These are phyloP conservation scores for Cichlasoma orientale DNA, from an alignment of 2,797 vertebrate genomes.

Conservation along the genomic window DNA sequence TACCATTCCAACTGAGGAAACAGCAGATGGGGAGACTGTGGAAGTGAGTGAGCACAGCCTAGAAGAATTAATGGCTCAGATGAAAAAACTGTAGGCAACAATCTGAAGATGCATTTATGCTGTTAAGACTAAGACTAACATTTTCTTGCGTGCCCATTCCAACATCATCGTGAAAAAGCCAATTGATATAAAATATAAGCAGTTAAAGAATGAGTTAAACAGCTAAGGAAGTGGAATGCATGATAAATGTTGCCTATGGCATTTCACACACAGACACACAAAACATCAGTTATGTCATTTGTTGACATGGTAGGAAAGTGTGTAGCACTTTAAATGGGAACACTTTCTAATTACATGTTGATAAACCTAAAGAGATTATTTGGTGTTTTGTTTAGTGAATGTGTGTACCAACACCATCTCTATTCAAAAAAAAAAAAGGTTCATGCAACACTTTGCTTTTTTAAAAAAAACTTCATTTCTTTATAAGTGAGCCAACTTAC, in stretches of 20 bases:
- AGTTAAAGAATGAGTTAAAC: not conserved
- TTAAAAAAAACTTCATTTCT: too few species aligned
- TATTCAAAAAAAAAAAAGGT: slow-evolving; percentile 8
- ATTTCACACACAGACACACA: not conserved
- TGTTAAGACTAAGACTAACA: not conserved
- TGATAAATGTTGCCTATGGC: slow-evolving; percentile 18
- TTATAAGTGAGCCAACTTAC: too few species aligned
- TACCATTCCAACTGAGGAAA: slow-evolving; percentile 87
- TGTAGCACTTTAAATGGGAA: slow-evolving; percentile 7
- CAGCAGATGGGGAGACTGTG: slow-evolving; percentile 75
- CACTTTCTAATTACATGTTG: slow-evolving; percentile 2
- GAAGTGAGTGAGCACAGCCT: slow-evolving; percentile 91
- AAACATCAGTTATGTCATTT: not conserved
- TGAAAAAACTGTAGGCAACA: slow-evolving; percentile 87
- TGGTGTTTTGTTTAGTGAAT: slow-evolving; percentile 18
- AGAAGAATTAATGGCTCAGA: slow-evolving; percentile 95
- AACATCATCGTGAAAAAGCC: slow-evolving; percentile 11
- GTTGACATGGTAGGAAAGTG: not conserved
- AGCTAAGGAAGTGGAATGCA: slow-evolving; percentile 35
- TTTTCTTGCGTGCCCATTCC: not conserved
- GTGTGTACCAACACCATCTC: not conserved
- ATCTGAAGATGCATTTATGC: slow-evolving; percentile 1
- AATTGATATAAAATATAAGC: not conserved
- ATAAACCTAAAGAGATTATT: slow-evolving; percentile 12
- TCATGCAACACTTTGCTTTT: slow-evolving; percentile 43